Percentiles rank a stretch among this genome's conserved stretches.
phyloP scores from a whole-genome alignment of 2,888 invertebrate genomes.

The Apodemia duryi region DNA sequence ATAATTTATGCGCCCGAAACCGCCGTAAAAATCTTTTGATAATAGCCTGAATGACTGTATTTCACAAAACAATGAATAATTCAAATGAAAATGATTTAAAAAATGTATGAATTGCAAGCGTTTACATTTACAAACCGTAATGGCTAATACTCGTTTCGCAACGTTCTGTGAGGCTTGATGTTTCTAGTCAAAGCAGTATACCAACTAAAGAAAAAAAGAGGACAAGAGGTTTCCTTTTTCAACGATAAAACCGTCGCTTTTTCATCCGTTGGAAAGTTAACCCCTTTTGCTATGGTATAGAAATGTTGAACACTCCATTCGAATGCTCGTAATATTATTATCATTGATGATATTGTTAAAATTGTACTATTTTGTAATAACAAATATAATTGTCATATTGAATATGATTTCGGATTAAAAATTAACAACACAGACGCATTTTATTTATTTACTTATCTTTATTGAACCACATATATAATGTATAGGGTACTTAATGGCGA shows the following conservation, averaged over 20 bases:
- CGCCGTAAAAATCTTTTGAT: neutral
- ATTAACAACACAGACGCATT: too few species aligned
- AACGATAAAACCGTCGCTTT: conserved; percentile 21
- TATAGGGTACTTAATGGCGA: too few species aligned
- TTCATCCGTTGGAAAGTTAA: conserved; percentile 21
- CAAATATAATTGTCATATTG: too few species aligned
- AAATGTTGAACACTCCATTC: conserved; percentile 9
- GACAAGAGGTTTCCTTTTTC: conserved; percentile 22
- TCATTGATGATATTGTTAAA: too few species aligned
- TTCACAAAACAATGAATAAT: neutral
- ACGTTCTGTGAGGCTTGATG: conserved; percentile 19
- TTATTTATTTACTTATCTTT: too few species aligned
- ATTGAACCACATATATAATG: too few species aligned
- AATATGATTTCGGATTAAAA: too few species aligned
- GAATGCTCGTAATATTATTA: too few species aligned
- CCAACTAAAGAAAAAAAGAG: conserved; percentile 22
- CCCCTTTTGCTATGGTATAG: conserved; percentile 20
- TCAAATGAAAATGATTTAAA: neutral
- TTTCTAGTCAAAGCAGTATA: conserved; percentile 19
- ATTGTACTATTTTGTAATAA: too few species aligned
- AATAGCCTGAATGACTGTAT: neutral
- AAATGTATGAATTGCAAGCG: conserved; percentile 6
- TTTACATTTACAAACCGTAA: conserved; percentile 1
- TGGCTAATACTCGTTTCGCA: conserved; percentile 16
- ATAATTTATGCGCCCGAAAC: neutral